Base-by-base conservation (phyloP, 2,113 vertebrate genomes). In the Corapipo altera region DNA sequence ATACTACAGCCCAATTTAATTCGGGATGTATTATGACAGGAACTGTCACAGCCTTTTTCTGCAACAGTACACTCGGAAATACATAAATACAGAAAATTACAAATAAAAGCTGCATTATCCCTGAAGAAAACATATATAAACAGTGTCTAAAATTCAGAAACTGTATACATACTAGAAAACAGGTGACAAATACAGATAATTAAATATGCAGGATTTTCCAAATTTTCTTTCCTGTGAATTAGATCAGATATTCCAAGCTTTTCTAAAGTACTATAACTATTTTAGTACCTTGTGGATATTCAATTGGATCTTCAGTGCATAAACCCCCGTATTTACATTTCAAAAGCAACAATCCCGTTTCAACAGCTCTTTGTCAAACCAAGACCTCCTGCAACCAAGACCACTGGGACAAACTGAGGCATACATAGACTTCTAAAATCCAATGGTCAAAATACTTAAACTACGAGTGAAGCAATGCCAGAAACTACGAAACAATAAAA, bases 391-490 rank as follows among this genome's bases (percentile, higher is more conserved):
- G 71, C 65, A 93, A 85, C 41, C 81, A 95, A 91, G 54, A 71
- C 64, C 67, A 39, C 57, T 64, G 83, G 59, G 74, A 85, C 49
- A 97, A 94, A 95, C 52, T 39, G 30, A 97, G 85, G 93, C 39
- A 94, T 62, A 97, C 28, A 6, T 30, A 91, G 67, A 83, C 59
- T 94, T 83, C 65, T 59, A 93, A 92, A 95, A 94, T 85, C 62
- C 55, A 96, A 5, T 35, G 22, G 51, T 82, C 91, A 92, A 95
- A 96, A 95, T 65, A 95, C 54, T 91, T 95, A 65, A 91, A 74
- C 26, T 86, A 91, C 90, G 67, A 93, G 39, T 89, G 84, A 96
- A 96, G 74, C 58, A 87, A 75, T 57, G n/a, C 14, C 85, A 92
- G 67, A 86, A 95, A 57, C 4, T 2, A 85, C 51, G 39, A 55